Base-by-base conservation (phyloP, 2,888 invertebrate genomes). In the Microchrysa polita region DNA sequence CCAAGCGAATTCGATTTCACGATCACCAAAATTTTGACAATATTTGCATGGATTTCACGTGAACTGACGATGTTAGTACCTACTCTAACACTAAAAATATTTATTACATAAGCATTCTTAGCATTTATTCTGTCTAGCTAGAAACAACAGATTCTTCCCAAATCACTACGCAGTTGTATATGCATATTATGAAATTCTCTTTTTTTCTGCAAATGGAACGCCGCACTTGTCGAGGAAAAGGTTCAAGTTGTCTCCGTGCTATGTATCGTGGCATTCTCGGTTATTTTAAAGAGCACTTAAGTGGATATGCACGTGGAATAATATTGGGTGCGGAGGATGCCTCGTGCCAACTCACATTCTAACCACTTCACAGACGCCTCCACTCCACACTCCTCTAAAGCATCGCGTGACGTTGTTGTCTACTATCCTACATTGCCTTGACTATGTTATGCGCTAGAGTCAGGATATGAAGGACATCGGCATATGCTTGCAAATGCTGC, bases 221-320 rank as follows among this genome's bases (percentile, higher is more conserved):
- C n/a, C n/a, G n/a, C 23, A 14, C 59, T 59, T 23, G 27, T 10
- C n/a, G 59, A 14, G 23, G 59, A 1, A n/a, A 5, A 12, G 16
- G 16, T 27, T 59, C 59, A 59, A 59, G 59, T 59, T 59, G 59
- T 59, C 59, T 59, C 59, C 59, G 2, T 23, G n/a, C n/a, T 9
- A 23, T 4, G 27, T 59, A 59, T 23, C 23, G n/a, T 57, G 22
- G 48, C 48, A 48, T 48, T 48, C 48, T 59, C 14, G 59, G 59
- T 59, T 59, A 59, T 59, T 59, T 14, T 22, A 59, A 59, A 59
- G 59, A 23, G 59, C 59, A 23, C 27, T 59, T 59, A 59, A 59
- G 27, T 59, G 59, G 59, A 27, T 27, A 59, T 22, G 27, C 59
- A 59, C 59, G 57, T 57, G 12, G 27, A 59, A 59, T 59, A 23